These are phyloP conservation scores for Hyperoplus lanceolatus DNA, from an alignment of 2,797 vertebrate genomes.

Conservation along the genomic window DNA sequence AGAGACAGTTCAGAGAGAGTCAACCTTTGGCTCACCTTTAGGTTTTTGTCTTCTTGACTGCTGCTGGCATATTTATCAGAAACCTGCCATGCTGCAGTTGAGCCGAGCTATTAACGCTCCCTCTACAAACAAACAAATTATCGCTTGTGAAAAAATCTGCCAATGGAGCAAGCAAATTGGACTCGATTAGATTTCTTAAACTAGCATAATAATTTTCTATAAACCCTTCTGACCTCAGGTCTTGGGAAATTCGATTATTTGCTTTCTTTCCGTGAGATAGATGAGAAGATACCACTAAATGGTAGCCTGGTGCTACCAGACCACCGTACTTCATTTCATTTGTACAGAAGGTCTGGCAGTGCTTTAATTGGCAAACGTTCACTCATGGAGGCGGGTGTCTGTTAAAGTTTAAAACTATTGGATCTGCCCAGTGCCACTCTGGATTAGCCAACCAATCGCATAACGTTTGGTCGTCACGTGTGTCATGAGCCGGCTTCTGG, in stretches of 20 bases:
- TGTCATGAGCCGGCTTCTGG: too few relatives aligned
- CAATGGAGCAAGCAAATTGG: background rate
- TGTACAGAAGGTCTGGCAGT: too few relatives aligned
- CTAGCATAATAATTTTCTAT: background rate
- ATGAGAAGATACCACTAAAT: background rate
- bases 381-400: too few relatives aligned
- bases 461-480: too few relatives aligned
- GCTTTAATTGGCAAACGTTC: too few relatives aligned
- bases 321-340: too few relatives aligned
- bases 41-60: conserved; percentile 2
- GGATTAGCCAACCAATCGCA: too few relatives aligned
- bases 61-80: conserved; percentile 2
- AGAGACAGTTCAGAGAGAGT: conserved; percentile 11
- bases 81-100: background rate
- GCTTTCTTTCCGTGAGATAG: background rate
- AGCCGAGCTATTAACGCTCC: background rate
- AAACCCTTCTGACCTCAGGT: background rate
- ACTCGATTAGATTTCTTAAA: background rate
- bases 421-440: too few relatives aligned
- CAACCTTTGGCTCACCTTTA: background rate
- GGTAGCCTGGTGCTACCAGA: too few relatives aligned
- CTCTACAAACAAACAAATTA: background rate
- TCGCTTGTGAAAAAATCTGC: background rate
- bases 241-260: background rate
- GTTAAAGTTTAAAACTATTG: too few relatives aligned